Conservation (phyloP, 2,888 invertebrate genomes). For the Cerastis rubricosa region DNA sequence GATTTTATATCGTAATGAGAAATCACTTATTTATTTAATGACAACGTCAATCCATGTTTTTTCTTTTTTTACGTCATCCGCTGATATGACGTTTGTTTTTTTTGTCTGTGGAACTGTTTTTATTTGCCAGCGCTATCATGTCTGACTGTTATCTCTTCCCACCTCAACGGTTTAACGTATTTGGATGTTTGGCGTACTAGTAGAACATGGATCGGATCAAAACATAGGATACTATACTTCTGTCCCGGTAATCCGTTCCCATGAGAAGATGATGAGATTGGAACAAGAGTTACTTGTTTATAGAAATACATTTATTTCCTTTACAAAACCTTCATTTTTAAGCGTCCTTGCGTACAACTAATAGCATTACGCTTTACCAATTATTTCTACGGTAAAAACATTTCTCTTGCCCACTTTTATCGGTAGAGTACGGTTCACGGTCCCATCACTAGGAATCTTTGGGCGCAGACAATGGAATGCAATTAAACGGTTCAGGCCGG, state of each 20-base stretch:
- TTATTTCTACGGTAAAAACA: conserved; percentile 12
- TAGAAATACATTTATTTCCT: background rate
- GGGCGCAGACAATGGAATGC: conserved; percentile 67
- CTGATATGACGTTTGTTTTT: too few species aligned
- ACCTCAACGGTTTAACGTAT: background rate
- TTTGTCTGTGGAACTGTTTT: too few species aligned
- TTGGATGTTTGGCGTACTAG: background rate
- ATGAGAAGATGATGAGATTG: background rate
- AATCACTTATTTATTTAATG: too few species aligned
- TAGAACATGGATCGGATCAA: background rate
- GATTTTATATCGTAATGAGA: too few species aligned
- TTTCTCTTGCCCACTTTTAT: conserved; percentile 12
- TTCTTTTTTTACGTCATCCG: too few species aligned
- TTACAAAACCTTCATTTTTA: background rate
- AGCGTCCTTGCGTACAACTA: background rate
- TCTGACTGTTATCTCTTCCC: background rate
- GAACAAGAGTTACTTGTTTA: background rate
- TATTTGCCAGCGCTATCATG: too few species aligned
- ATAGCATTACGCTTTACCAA: background rate
- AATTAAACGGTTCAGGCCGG: conserved; percentile 60
- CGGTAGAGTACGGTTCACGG: background rate
- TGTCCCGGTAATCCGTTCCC: background rate
- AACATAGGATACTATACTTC: background rate
- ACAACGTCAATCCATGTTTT: too few species aligned
- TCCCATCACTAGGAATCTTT: conserved; percentile 65